Evolutionary conservation across 1,140 invertebrate genomes (phyloP).

Genomic region (Galleria mellonella): DNA sequence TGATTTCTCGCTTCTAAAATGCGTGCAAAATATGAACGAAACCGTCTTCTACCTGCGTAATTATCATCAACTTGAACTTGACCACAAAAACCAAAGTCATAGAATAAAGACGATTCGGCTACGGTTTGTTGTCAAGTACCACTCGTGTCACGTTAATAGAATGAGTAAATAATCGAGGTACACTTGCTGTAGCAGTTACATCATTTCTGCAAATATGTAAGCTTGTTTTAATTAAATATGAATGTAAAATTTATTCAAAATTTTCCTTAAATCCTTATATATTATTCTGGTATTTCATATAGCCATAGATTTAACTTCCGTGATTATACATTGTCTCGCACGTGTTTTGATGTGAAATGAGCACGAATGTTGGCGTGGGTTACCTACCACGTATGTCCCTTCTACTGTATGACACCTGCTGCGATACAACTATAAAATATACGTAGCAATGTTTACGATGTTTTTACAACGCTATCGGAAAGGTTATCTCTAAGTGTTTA

Average conservation of each 20-base stretch:
- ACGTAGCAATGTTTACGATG: constrained; percentile 1
- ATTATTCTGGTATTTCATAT: too few species aligned
- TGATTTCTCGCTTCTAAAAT: too few species aligned
- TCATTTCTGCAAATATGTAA: constrained; percentile 30
- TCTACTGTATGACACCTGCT: constrained; percentile 17
- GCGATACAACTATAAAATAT: neutral
- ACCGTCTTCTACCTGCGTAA: constrained; percentile 5
- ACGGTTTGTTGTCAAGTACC: constrained; percentile 32
- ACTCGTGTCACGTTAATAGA: constrained; percentile 35
- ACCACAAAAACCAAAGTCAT: constrained; percentile 53
- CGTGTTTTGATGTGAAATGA: constrained; percentile 12
- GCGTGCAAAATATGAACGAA: too few species aligned
- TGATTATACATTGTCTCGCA: constrained; percentile 3
- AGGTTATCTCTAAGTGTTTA: constrained; percentile 12
- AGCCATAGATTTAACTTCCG: too few species aligned
- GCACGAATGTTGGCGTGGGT: constrained; percentile 24
- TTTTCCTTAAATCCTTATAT: neutral
- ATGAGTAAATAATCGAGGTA: constrained; percentile 40
- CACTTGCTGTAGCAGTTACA: constrained; percentile 39
- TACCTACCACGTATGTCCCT: constrained; percentile 8
- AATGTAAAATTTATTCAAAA: neutral
- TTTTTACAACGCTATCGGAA: constrained; percentile 15
- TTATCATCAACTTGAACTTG: constrained; percentile 54
- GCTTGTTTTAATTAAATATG: constrained; percentile 3
- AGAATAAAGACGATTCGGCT: constrained; percentile 20